These are phyloP conservation scores for Gymnocheta viridis DNA, from an alignment of 2,888 invertebrate species.

Conservation along the genomic window DNA sequence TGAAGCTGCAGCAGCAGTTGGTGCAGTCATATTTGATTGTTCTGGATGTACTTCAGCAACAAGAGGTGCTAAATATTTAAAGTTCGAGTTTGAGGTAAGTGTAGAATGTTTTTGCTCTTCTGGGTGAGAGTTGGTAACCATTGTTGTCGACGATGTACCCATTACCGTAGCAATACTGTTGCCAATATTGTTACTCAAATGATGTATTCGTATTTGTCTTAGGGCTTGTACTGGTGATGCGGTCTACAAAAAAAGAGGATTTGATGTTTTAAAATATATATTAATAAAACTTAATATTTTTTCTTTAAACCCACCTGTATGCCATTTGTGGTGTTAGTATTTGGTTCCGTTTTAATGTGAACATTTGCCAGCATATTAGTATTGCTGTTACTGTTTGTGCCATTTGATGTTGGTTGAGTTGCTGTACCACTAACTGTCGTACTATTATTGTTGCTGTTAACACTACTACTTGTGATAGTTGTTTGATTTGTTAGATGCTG, in stretches of 20 bases:
- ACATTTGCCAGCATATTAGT: constrained; percentile 65
- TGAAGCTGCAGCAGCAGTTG: constrained; percentile 68
- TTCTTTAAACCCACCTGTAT: constrained; percentile 53
- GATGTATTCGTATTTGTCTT: constrained; percentile 71
- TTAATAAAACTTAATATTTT: not conserved
- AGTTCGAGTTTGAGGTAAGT: constrained; percentile 76
- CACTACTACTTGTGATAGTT: constrained; percentile 62
- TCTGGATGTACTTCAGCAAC: constrained; percentile 81
- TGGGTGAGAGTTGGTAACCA: constrained; percentile 51
- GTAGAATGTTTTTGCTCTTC: constrained; percentile 69
- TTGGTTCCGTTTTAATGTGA: constrained; percentile 71
- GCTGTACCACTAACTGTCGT: constrained; percentile 19
- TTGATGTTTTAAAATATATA: no score
- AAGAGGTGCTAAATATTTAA: constrained; percentile 79
- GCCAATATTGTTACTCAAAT: constrained; percentile 55
- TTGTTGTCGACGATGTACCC: constrained; percentile 45
- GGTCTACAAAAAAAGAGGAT: constrained; percentile 46
- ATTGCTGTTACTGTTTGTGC: constrained; percentile 58
- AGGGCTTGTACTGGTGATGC: constrained; percentile 71
- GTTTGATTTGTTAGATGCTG: constrained; percentile 42
- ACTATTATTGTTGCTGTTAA: constrained; percentile 39
- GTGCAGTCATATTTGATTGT: constrained; percentile 75
- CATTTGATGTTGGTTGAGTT: constrained; percentile 57
- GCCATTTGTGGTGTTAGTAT: constrained; percentile 62
- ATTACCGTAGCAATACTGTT: constrained; percentile 42